Evolutionary conservation across 2,888 invertebrate genomes (phyloP), one percentile per base, ranked within the genome.

Genomic region (Ypsolopha scabrella): DNA sequence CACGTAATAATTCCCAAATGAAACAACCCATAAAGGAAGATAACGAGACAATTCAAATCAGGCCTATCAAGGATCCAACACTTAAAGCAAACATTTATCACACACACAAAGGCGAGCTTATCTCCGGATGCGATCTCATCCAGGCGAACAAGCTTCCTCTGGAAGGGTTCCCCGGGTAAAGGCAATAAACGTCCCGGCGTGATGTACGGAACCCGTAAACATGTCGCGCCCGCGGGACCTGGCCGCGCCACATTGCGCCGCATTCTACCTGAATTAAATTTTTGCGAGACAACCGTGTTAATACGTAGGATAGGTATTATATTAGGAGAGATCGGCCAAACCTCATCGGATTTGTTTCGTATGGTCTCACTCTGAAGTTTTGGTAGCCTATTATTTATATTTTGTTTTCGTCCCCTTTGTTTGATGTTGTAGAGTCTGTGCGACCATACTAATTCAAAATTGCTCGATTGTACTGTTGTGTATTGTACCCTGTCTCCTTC

Each of bases 111-210:
- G 55, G 57, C 54, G 52, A 54, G 49, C 54, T 56, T 58, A 54
- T 57, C 57, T 53, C 52, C 39, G 48, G 51, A 52, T 54, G 53
- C 55, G 53, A 54, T 56, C 51, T 44, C 53, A 41, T 52, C 54
- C 54, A 46, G 43, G 44, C 50, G 48, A 48, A 50, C 38, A 52
- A 52, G 52, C 48, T 51, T 41, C 41, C 45, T 53, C 53, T 49
- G 53, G 55, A 54, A 57, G 58, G 58, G 57, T 55, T 56, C 57
- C 57, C 52, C 51, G 50, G 59, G 52, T 53, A 58, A 57, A 55
- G 39, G 48, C 48, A 48, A 48, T 48, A 48, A 58, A 55, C 58
- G 58, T 55, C 54, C 10, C 49, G 52, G 49, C 41, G 50, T 55
- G 55, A 57, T 55, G 57, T 59, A 57, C 56, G 56, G 57, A 53